A percentile compares a stretch with the other conserved stretches of the same genome.
These are phyloP conservation scores for Lithobates pipiens DNA, from an alignment of 2,797 vertebrate genomes.

Conservation along the genomic window DNA sequence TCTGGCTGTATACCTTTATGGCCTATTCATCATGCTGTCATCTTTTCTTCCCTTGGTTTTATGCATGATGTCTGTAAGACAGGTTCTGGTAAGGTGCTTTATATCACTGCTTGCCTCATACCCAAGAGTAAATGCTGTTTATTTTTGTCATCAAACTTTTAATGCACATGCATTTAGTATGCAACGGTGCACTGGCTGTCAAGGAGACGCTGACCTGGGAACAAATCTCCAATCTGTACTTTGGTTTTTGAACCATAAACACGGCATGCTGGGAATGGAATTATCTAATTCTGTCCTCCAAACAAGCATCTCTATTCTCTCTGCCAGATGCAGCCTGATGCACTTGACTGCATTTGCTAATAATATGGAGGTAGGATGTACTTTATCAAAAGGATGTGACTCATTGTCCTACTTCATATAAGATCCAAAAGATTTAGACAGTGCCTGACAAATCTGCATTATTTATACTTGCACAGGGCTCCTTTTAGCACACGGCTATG, in stretches of 20 bases:
- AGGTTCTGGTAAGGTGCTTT: constrained; percentile 28
- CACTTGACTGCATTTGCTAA: constrained; percentile 71
- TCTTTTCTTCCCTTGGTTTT: constrained; percentile 55
- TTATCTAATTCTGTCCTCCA: constrained; percentile 65
- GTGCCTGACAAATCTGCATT: constrained; percentile 37
- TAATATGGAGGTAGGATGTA: constrained; percentile 63
- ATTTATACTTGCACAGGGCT: constrained; percentile 1
- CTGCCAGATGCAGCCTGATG: constrained; percentile 70
- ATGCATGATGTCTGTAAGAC: constrained; percentile 32
- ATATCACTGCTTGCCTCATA: constrained; percentile 49
- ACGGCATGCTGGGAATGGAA: constrained; percentile 65
- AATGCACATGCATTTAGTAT: constrained; percentile 46
- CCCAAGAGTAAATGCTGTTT: constrained; percentile 51
- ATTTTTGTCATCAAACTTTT: constrained; percentile 57
- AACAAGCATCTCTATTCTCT: constrained; percentile 67
- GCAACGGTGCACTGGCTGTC: constrained; percentile 52
- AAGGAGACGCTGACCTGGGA: constrained; percentile 70
- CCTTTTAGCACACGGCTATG: constrained; percentile 16
- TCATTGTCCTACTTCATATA: constrained; percentile 65
- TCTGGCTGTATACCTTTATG: constrained; percentile 21
- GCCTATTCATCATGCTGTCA: constrained; percentile 56
- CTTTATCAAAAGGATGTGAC: constrained; percentile 69
- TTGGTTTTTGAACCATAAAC: constrained; percentile 69
- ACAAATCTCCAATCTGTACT: constrained; percentile 69
- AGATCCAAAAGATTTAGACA: constrained; percentile 68